Evolutionary conservation across 2,797 vertebrate genomes (phyloP).

Genomic region (Rhyacichthys aspro): DNA sequence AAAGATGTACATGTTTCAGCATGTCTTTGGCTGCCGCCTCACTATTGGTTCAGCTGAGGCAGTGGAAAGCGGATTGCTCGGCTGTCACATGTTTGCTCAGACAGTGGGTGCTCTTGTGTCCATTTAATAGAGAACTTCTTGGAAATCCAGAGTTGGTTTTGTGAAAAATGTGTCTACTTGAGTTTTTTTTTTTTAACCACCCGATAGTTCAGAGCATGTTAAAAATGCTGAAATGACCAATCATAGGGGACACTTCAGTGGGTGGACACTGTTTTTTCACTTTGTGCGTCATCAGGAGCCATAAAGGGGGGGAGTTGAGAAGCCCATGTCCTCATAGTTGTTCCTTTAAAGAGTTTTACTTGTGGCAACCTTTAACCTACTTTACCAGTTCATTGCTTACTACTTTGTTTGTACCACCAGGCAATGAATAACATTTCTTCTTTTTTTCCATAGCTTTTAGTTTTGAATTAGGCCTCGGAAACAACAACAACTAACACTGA

Average conservation of each 20-base stretch:
- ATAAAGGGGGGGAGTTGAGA: constrained; percentile 7
- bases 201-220: not conserved
- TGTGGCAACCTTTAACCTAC: constrained; percentile 51
- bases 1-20: constrained; percentile 39
- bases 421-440: no score
- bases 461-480: not conserved
- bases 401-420: not conserved
- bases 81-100: constrained; percentile 63
- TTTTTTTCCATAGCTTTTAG: no score
- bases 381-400: constrained; percentile 13
- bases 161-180: constrained; percentile 1
- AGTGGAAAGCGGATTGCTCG: constrained; percentile 51
- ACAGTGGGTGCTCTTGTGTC: constrained; percentile 38
- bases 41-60: constrained; percentile 51
- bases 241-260: constrained; percentile 32
- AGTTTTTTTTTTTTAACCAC: constrained; percentile 11
- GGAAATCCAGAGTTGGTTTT: not conserved
- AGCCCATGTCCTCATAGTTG: constrained; percentile 29
- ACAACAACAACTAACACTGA: not conserved
- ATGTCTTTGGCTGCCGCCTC: constrained; percentile 54
- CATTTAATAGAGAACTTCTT: not conserved
- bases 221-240: constrained; percentile 28
- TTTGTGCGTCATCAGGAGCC: constrained; percentile 37
- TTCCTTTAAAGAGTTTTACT: constrained; percentile 16
- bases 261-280: constrained; percentile 34